These are phyloP conservation scores for Spinus pinus DNA, from an alignment of 2,797 vertebrate species.

Conservation along the genomic window DNA sequence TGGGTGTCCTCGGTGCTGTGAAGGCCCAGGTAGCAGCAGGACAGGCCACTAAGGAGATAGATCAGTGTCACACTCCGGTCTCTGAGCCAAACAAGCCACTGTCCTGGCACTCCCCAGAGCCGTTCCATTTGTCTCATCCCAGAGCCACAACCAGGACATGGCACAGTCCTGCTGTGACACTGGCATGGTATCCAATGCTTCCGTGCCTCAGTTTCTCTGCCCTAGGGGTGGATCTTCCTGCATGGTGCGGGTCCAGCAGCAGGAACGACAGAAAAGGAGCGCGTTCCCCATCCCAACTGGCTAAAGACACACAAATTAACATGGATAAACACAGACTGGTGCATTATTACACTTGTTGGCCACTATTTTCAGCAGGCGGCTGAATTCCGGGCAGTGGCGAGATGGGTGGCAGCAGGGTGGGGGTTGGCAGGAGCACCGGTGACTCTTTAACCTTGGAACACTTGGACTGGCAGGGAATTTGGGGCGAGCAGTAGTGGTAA, in stretches of 20 bases:
- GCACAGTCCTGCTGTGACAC: accelerated
- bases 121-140: accelerated
- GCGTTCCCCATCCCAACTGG: background rate
- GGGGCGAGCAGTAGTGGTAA: background rate
- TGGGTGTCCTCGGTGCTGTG: background rate
- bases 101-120: background rate
- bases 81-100: background rate
- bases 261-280: accelerated
- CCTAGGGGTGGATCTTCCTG: background rate
- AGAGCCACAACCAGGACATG: accelerated
- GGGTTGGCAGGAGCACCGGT: background rate
- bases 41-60: accelerated
- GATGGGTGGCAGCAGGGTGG: background rate
- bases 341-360: background rate
- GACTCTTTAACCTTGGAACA: constrained; percentile 8
- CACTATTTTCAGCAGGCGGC: accelerated
- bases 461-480: background rate
- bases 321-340: accelerated
- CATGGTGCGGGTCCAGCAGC: accelerated
- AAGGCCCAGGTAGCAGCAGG: accelerated
- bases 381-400: accelerated
- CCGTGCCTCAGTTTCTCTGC: background rate
- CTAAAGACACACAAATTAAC: background rate
- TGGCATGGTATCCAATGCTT: accelerated
- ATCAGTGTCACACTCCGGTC: accelerated